Conservation (phyloP, 2,113 vertebrate species). For the Neopipo cinnamomea region DNA sequence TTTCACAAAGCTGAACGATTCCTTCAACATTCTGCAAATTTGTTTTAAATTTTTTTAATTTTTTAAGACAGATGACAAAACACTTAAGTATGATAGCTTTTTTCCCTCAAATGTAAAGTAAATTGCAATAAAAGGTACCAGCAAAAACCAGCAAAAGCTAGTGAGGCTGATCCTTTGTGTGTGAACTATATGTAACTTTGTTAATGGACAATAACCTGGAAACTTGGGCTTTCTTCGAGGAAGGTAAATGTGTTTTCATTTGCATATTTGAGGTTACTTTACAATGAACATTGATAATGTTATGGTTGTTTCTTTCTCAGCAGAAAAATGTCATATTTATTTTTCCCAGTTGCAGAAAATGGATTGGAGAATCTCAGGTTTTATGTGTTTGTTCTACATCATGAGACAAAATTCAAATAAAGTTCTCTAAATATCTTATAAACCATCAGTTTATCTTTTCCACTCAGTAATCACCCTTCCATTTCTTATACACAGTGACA, state of each 20-base stretch:
- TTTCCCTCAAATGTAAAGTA: background rate
- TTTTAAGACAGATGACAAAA: background rate
- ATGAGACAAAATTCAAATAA: background rate
- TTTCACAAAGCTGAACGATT: background rate
- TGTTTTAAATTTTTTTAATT: background rate
- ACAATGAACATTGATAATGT: background rate
- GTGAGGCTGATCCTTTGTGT: background rate
- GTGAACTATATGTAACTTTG: background rate
- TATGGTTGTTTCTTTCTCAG: background rate
- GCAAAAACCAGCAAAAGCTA: too few relatives aligned
- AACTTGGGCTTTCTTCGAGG: background rate
- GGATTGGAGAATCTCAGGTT: background rate
- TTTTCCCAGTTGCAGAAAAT: background rate
- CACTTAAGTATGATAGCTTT: background rate
- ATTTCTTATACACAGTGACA: rapidly evolving
- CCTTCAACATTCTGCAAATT: background rate
- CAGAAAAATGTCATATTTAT: background rate
- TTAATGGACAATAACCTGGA: background rate
- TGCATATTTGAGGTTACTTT: background rate
- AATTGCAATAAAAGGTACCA: background rate
- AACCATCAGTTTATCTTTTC: background rate
- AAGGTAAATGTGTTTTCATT: background rate
- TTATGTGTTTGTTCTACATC: background rate
- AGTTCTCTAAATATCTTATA: background rate
- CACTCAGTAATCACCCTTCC: background rate